Conservation (phyloP, 2,797 vertebrate genomes). For the Macropodus opercularis region DNA sequence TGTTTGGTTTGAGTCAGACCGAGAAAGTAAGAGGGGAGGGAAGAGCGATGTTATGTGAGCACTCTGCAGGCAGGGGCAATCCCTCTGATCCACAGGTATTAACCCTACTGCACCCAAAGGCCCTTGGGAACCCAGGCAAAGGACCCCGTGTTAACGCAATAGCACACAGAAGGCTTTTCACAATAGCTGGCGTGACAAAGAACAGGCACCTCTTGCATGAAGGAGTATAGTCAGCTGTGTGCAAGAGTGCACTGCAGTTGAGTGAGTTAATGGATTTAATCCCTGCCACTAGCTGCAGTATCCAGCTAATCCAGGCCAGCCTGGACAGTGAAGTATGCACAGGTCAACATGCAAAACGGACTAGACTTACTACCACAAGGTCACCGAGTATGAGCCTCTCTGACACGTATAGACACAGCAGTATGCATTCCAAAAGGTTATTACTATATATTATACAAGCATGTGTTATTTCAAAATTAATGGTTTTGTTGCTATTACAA, state of each 20-base stretch:
- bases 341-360: conserved; percentile 52
- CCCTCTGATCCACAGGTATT: conserved; percentile 69
- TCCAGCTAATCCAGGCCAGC: conserved; percentile 71
- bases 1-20: conserved; percentile 44
- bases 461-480: conserved; percentile 3
- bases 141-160: conserved; percentile 68
- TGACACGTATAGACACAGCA: conserved; percentile 13
- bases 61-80: conserved; percentile 63
- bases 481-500: conserved; percentile 20
- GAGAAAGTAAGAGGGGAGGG: conserved; percentile 35
- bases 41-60: conserved; percentile 56
- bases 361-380: conserved; percentile 45
- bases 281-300: conserved; percentile 66
- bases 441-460: conserved; percentile 27
- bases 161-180: conserved; percentile 63
- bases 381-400: conserved; percentile 45
- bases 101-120: conserved; percentile 59
- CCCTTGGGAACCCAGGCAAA: conserved; percentile 55
- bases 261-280: conserved; percentile 69
- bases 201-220: conserved; percentile 53
- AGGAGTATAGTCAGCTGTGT: conserved; percentile 60
- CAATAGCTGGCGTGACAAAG: conserved; percentile 78
- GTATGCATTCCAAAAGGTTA: conserved; percentile 28
- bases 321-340: conserved; percentile 51
- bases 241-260: conserved; percentile 58